Percentiles rank a stretch among this genome's conserved stretches.
Evolutionary conservation across 2,113 vertebrate genomes (phyloP).

Genomic region (Anhinga anhinga): DNA sequence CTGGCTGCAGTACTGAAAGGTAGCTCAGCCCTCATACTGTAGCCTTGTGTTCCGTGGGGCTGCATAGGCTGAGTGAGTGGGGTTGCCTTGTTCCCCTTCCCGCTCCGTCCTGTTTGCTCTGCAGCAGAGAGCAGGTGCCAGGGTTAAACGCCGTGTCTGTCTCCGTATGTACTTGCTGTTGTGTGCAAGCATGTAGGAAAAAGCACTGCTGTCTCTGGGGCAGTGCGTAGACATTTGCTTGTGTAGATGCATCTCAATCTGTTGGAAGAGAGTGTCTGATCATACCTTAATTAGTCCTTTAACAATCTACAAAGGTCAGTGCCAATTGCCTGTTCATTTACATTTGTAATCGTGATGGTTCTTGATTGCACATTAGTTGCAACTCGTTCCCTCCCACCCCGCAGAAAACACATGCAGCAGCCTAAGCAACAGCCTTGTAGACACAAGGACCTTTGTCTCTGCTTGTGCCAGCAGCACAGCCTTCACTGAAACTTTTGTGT

Average conservation of each 20-base stretch:
- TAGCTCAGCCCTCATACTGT: not conserved
- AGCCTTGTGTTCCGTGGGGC: not conserved
- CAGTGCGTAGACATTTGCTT: not conserved
- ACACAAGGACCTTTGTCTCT: slow-evolving; percentile 21
- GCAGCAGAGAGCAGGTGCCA: not conserved
- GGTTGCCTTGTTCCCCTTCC: not conserved
- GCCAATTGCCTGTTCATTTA: slow-evolving; percentile 79
- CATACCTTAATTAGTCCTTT: slow-evolving; percentile 80
- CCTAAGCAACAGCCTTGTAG: not conserved
- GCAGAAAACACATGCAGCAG: not conserved
- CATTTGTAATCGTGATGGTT: slow-evolving; percentile 79
- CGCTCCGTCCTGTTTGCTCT: accelerated
- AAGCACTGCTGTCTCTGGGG: not conserved
- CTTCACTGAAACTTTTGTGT: not conserved
- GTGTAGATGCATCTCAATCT: slow-evolving; percentile 65
- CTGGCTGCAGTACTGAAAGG: not conserved
- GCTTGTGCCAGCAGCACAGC: not conserved
- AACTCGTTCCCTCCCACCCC: slow-evolving; percentile 58
- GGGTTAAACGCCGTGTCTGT: accelerated
- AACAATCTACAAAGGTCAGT: slow-evolving; percentile 80
- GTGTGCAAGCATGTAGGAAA: not conserved
- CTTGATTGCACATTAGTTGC: slow-evolving; percentile 77
- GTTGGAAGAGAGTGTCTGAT: slow-evolving; percentile 70
- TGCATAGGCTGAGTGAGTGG: accelerated
- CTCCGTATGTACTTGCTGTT: not conserved